These are phyloP conservation scores for Lasioglossum marginatum DNA, from an alignment of 2,888 invertebrate genomes.

Conservation along the genomic window DNA sequence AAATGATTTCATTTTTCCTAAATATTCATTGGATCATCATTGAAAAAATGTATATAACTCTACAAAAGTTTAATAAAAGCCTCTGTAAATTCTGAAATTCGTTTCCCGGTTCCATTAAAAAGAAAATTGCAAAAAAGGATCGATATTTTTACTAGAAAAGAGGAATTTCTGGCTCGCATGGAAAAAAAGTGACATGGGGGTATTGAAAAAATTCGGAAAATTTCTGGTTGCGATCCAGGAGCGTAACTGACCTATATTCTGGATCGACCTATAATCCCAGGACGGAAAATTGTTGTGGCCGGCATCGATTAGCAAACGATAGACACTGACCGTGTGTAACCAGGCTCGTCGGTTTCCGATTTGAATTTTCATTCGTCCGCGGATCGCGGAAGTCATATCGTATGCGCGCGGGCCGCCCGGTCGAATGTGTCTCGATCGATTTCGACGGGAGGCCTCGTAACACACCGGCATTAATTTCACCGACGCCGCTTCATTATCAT, in stretches of 20 bases:
- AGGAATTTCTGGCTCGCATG: background rate
- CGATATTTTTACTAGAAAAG: background rate
- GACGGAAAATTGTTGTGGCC: constrained; percentile 26
- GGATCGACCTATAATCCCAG: constrained; percentile 3
- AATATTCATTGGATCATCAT: too few relatives aligned
- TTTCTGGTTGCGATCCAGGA: background rate
- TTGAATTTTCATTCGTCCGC: constrained; percentile 58
- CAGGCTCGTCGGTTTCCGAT: constrained; percentile 22
- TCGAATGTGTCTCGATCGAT: constrained; percentile 70
- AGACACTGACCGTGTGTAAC: constrained; percentile 7
- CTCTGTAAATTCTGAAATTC: background rate
- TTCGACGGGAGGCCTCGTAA: constrained; percentile 65
- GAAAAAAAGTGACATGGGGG: background rate
- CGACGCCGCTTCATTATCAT: constrained; percentile 79
- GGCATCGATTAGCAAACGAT: constrained; percentile 36
- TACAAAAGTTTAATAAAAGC: background rate
- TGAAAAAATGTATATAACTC: background rate
- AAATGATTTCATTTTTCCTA: too few relatives aligned
- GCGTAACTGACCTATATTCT: constrained; percentile 26
- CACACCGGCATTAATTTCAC: constrained; percentile 78
- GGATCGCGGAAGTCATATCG: constrained; percentile 57
- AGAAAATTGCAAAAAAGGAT: background rate
- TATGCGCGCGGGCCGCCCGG: constrained; percentile 54
- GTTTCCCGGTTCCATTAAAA: background rate
- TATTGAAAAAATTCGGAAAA: background rate